These are phyloP conservation scores for Phenganax stokvisi DNA, from an alignment of 92 coral and sea anemone genomes.

Conservation along the genomic window DNA sequence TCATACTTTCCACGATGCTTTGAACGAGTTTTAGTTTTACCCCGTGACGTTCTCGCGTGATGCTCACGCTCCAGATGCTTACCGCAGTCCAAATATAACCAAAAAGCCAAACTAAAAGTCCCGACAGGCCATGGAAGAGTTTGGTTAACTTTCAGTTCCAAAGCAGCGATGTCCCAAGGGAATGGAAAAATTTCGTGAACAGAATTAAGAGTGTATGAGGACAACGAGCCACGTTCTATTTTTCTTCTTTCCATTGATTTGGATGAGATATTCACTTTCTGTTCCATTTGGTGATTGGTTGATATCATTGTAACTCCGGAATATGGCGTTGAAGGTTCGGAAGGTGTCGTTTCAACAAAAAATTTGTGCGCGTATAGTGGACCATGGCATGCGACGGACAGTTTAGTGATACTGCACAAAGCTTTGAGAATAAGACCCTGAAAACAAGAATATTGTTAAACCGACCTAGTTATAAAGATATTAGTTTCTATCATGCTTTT, in stretches of 20 bases:
- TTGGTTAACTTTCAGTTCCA: constrained; percentile 66
- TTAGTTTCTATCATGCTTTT: too few relatives aligned
- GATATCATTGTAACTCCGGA: not conserved
- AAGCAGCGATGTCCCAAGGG: constrained; percentile 59
- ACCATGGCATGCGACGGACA: constrained; percentile 54
- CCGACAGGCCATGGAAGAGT: constrained; percentile 58
- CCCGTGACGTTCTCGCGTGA: constrained; percentile 19
- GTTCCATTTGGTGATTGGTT: not conserved
- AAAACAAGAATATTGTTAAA: not conserved
- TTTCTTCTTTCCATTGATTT: not conserved
- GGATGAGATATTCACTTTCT: not conserved
- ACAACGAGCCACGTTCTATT: not conserved
- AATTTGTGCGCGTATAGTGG: constrained; percentile 70
- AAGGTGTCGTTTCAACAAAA: constrained; percentile 34
- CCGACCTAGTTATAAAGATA: not conserved
- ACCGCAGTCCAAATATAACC: constrained; percentile 56
- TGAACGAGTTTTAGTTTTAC: not conserved
- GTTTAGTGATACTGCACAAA: constrained; percentile 58
- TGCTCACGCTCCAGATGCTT: constrained; percentile 14
- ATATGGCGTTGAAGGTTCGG: not conserved
- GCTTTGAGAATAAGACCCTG: constrained; percentile 69
- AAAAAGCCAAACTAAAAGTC: constrained; percentile 76
- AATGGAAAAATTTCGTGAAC: constrained; percentile 42
- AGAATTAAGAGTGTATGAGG: not conserved
- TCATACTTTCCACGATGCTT: not conserved